A percentile compares a stretch with the other conserved stretches of the same genome.
Evolutionary conservation across 2,113 vertebrate species (phyloP).

Genomic region (Riparia riparia): DNA sequence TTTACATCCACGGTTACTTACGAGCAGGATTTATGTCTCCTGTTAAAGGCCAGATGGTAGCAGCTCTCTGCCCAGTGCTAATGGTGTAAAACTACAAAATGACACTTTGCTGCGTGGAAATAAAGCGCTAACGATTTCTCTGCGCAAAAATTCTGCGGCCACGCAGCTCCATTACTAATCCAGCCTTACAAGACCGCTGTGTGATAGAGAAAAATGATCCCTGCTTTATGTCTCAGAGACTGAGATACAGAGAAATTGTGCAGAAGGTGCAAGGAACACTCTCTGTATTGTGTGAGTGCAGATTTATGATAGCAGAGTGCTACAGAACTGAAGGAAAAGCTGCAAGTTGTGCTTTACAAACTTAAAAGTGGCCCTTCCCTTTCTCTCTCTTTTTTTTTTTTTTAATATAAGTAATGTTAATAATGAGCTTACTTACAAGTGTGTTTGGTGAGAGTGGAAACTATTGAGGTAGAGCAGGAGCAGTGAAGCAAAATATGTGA

Average conservation of each 20-base stretch:
- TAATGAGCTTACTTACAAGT: neutral
- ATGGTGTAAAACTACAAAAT: neutral
- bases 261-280: neutral
- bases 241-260: neutral
- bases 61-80: neutral
- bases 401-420: neutral
- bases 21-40: conserved; percentile 3
- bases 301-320: neutral
- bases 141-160: neutral
- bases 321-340: neutral
- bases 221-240: neutral
- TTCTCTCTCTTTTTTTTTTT: neutral
- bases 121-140: neutral
- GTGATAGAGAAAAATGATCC: neutral
- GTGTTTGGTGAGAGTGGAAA: neutral
- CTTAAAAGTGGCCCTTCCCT: neutral
- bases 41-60: conserved; percentile 5
- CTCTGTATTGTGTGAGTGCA: neutral
- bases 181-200: neutral
- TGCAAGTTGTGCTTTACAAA: neutral
- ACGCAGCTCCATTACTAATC: neutral
- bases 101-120: neutral
- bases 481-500: accelerated
- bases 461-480: neutral
- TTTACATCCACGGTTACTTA: neutral